Evolutionary conservation across 1,140 invertebrate species (phyloP).

Genomic region (Heliconius nattereri): DNA sequence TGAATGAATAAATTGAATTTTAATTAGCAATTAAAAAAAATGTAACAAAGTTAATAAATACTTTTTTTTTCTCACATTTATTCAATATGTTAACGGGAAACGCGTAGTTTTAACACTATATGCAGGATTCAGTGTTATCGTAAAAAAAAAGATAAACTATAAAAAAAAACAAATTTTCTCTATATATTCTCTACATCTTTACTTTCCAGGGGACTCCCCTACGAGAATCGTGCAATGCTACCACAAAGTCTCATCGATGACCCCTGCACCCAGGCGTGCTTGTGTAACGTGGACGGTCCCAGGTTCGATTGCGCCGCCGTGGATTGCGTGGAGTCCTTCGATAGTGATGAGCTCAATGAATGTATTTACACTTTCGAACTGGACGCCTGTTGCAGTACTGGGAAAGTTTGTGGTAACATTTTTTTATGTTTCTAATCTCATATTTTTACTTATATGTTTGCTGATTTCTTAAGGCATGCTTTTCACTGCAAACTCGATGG

Average conservation of each 20-base stretch:
- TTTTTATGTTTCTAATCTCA: not conserved
- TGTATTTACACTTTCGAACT: slow-evolving; percentile 69
- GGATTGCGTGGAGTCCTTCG: slow-evolving; percentile 76
- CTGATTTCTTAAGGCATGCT: too few relatives aligned
- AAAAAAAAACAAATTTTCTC: too few relatives aligned
- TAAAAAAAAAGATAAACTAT: too few relatives aligned
- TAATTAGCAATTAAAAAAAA: too few relatives aligned
- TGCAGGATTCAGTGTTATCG: too few relatives aligned
- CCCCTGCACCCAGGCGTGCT: slow-evolving; percentile 64
- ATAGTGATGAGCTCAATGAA: slow-evolving; percentile 53
- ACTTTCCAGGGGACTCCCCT: slow-evolving; percentile 60
- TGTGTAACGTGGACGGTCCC: slow-evolving; percentile 53
- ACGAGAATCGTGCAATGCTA: slow-evolving; percentile 51
- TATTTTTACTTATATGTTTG: not conserved
- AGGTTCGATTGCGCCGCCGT: slow-evolving; percentile 71
- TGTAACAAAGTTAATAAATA: too few relatives aligned
- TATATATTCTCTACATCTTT: too few relatives aligned
- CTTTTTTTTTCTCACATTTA: too few relatives aligned
- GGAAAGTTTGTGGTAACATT: slow-evolving; percentile 67
- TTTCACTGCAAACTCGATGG: too few relatives aligned
- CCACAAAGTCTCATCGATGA: slow-evolving; percentile 61
- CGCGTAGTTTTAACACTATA: too few relatives aligned
- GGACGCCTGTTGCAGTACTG: slow-evolving; percentile 71
- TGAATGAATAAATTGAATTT: too few relatives aligned
- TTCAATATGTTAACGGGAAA: too few relatives aligned